Base-by-base conservation (phyloP, 2,888 invertebrate species). In the Mesorhabditis spiculigera region DNA sequence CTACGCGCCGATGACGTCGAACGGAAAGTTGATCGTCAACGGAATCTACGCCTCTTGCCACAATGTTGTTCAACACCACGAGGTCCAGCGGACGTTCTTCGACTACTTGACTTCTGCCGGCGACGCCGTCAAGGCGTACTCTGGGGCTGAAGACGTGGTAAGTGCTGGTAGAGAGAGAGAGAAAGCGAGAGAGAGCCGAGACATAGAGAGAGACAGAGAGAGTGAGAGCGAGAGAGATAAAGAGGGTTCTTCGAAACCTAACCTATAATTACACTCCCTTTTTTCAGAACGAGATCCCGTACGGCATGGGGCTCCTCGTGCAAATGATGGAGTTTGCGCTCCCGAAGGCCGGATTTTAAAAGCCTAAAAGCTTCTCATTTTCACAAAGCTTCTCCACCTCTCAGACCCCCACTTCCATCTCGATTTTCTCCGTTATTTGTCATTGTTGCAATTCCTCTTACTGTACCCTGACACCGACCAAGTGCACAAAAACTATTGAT, bases 31-130 rank as follows among this genome's bases (percentile, higher is more conserved):
- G 10, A 67, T 85, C 4, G 84, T 82, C 5, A 77, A 85, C 66
- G 76, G 75, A 50, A 73, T 84, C n/a, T 72, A 79, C 62, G 77
- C 83, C 4, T 82, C 82, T 8, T 84, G 84, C 63, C 79, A 77
- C 45, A 80, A 71, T 68, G 71, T 79, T 63, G 71, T 78, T 5
- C 71, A 79, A 43, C 78, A 74, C 58, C 67, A 73, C n/a, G 67
- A 72, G 5, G 71, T 84, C 28, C 82, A 82, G 68, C 71, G 75
- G 43, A 70, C 78, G 4, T 78, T 80, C 71, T 81, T 79, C 72
- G 28, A 61, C 63, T 41, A 68, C 70, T 44, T 75, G 44, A 65
- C 67, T 65, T 45, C 65, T 28, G 13, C 70, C 43, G 69, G 65
- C 50, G 66, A 65, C 43, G 68, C 65, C 58, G 8, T 73, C 58